Evolutionary conservation across 2,888 invertebrate species (phyloP), one percentile per base, ranked within the genome.

Genomic region (Bruchidius siliquastri): DNA sequence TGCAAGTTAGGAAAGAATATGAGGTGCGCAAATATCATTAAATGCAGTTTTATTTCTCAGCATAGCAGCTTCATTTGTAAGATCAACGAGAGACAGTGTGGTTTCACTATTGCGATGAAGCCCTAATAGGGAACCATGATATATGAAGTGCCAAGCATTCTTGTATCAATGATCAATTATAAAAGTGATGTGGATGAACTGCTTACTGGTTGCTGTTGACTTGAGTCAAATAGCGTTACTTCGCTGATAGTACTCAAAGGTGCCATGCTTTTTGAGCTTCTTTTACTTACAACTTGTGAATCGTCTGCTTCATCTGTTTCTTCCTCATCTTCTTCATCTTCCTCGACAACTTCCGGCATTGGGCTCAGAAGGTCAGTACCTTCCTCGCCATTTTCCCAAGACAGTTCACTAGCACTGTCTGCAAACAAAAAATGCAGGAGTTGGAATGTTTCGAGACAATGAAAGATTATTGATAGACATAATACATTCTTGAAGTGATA

Each of bases 361-460:
- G 83, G 82, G 72, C 82, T 82, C 70, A 86, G 80, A 20, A 85
- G 83, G 76, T 87, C 88, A 18, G 85, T 79, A 22, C 82, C 81
- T 81, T 91, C 91, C 76, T 88, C 88, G 22, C 90, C 84, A 3
- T 89, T 87, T 79, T 90, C 90, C 89, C 89, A 90, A 32, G 88
- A 86, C 73, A 90, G 84, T 78, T 91, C 91, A 80, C 84, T 84
- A 77, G 85, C 81, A 76, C 86, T 87, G 79, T 90, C 90, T 90
- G 79, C 71, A n/a, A 73, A 67, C 20, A 21, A 67, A 22, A 72
- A 67, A 67, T 20, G 26, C n/a, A n/a, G n/a, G n/a, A n/a, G n/a
- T n/a, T n/a, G n/a, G n/a, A n/a, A n/a, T n/a, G n/a, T n/a, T n/a
- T n/a, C n/a, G n/a, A n/a, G n/a, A n/a, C n/a, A n/a, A n/a, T n/a